These are phyloP conservation scores for Triplophysa dalaica DNA, from an alignment of 2,113 vertebrate species.

Conservation along the genomic window DNA sequence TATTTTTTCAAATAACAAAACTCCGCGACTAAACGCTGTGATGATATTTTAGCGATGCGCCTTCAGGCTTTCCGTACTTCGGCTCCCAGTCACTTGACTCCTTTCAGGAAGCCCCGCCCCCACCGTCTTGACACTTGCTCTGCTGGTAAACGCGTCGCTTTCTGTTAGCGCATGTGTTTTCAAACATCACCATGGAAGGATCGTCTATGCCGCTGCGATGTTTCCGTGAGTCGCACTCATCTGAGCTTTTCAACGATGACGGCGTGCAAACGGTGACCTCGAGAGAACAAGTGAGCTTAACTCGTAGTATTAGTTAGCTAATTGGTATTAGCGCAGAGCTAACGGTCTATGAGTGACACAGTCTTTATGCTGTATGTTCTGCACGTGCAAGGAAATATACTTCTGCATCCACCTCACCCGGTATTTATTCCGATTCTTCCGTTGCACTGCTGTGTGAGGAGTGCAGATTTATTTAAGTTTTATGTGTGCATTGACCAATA, in stretches of 20 bases:
- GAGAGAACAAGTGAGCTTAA: constrained; percentile 71
- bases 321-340: constrained; percentile 8
- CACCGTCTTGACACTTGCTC: constrained; percentile 1
- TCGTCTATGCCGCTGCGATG: constrained; percentile 63
- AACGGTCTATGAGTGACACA: neutral
- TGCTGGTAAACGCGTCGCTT: neutral
- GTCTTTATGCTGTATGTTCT: neutral
- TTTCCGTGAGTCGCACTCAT: constrained; percentile 64
- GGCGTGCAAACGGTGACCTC: constrained; percentile 74
- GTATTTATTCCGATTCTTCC: neutral
- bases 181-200: constrained; percentile 61
- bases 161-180: constrained; percentile 13
- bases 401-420: neutral
- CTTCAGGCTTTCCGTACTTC: constrained; percentile 20
- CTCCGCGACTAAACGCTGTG: too few relatives aligned
- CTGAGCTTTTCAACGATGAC: constrained; percentile 71
- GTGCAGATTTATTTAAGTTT: neutral
- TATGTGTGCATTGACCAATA: neutral
- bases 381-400: neutral
- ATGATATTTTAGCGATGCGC: neutral
- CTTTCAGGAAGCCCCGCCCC: constrained; percentile 12
- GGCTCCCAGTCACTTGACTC: constrained; percentile 13
- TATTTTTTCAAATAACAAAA: too few relatives aligned
- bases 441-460: neutral
- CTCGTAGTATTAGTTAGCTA: constrained; percentile 18